Evolutionary conservation across 2,797 vertebrate species (phyloP), one percentile per base, ranked within the genome.

Genomic region (Varecia variegata): DNA sequence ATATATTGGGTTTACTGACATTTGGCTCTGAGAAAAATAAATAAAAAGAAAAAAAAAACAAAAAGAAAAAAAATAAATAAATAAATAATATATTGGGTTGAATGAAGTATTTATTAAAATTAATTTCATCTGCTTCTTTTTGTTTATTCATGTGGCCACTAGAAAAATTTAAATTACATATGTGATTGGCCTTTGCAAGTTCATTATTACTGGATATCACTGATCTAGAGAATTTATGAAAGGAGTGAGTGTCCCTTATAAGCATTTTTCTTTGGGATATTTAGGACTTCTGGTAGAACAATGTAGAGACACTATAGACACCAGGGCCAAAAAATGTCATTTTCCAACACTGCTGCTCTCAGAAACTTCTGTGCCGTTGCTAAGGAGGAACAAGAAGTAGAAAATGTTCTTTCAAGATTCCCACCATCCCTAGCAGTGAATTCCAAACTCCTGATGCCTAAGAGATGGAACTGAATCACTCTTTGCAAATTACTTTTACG

Each of bases 71-170:
- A n/a, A n/a, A n/a, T n/a, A n/a, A n/a, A n/a, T n/a, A n/a, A n/a
- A n/a, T n/a, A n/a, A n/a, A n/a, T 9, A 71, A 60, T 45, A 91
- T 25, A 30, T 0, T 45, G 20, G n/a, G 50, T 65, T 60, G 7
- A 82, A 70, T 38, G 67, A 76, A 90, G 18, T 58, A 52, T 68
- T 52, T 85, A 81, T 84, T 94, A 90, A 95, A 96, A 60, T 81
- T 35, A 94, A 88, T 52, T 13, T 81, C 30, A 54, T 9, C 27
- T 76, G 21, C 32, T 92, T 91, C 70, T 92, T 79, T 90, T 90
- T 74, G 56, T 65, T 68, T 50, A 58, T 18, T 25, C 27, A 15
- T 32, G 23, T 27, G 32, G 47, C 43, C 80, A 27, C 40, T 30
- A 80, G 80, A 83, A 90, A 92, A 88, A 43, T 35, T 60, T 27